phyloP scores from a whole-genome alignment of 2,113 vertebrate genomes.

The Myrmophylax atrothorax region DNA sequence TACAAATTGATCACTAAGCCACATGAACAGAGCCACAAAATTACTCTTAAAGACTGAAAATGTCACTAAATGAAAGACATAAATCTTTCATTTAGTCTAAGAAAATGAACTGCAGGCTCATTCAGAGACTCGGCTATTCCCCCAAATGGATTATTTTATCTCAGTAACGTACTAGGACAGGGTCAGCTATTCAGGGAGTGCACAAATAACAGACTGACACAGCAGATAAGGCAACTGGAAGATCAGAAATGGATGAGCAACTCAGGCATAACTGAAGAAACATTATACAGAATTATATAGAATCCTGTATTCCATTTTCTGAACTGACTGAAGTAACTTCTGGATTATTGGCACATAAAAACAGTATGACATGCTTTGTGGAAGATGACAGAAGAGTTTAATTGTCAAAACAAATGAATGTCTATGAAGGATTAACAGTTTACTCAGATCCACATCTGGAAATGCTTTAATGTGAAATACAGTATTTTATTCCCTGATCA shows the following conservation, averaged over 20 bases:
- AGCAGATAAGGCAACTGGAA: not conserved
- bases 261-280: not conserved
- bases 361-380: not conserved
- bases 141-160: not conserved
- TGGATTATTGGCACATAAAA: not conserved
- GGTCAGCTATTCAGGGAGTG: not conserved
- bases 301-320: not conserved
- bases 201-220: not conserved
- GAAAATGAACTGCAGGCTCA: not conserved
- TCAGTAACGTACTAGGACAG: not conserved
- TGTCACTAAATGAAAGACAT: not conserved
- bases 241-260: not conserved
- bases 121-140: not conserved
- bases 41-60: not conserved
- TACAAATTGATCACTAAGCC: not conserved
- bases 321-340: not conserved
- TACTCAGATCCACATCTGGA: not conserved
- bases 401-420: not conserved
- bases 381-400: not conserved
- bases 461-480: not conserved
- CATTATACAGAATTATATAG: not conserved
- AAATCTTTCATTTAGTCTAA: not conserved
- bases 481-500: not conserved
- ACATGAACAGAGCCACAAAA: not conserved
- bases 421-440: not conserved